These are phyloP conservation scores for Manis crassicaudata DNA, from an alignment of 2,797 vertebrate genomes.

Conservation along the genomic window DNA sequence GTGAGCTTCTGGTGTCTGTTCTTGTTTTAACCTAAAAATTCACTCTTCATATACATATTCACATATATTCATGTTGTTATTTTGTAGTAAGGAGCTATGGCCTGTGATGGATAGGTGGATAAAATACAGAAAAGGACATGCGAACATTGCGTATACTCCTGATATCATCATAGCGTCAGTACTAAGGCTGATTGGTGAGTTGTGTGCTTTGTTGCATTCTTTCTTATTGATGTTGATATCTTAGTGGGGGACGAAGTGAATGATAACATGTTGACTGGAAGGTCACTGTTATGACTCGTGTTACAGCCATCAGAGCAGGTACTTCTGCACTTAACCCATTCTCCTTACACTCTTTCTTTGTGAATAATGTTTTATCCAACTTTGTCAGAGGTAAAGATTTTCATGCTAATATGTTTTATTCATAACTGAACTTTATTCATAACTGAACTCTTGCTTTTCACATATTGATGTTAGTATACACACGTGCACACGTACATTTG, in stretches of 20 bases:
- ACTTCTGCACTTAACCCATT: background rate
- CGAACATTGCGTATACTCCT: slow-evolving; percentile 81
- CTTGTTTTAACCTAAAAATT: background rate
- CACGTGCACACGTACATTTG: background rate
- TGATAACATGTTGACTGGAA: background rate
- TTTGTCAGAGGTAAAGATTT: background rate
- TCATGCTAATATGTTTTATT: background rate
- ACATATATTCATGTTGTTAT: background rate
- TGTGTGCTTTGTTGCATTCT: background rate
- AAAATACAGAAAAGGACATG: slow-evolving; percentile 89
- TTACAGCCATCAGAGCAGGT: rapidly evolving
- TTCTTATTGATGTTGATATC: background rate
- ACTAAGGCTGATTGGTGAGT: slow-evolving; percentile 94
- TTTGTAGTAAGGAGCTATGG: slow-evolving; percentile 94
- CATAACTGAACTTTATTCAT: background rate
- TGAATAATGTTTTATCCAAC: background rate
- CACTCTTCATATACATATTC: background rate
- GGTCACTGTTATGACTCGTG: rapidly evolving
- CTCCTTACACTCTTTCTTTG: background rate
- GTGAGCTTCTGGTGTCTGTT: background rate
- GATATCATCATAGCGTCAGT: slow-evolving; percentile 90
- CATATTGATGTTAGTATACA: background rate
- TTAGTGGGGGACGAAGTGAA: background rate
- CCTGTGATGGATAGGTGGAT: slow-evolving; percentile 96
- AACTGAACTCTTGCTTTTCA: background rate